phyloP scores from a whole-genome alignment of 2,797 vertebrate species.

The Okamejei kenojei region DNA sequence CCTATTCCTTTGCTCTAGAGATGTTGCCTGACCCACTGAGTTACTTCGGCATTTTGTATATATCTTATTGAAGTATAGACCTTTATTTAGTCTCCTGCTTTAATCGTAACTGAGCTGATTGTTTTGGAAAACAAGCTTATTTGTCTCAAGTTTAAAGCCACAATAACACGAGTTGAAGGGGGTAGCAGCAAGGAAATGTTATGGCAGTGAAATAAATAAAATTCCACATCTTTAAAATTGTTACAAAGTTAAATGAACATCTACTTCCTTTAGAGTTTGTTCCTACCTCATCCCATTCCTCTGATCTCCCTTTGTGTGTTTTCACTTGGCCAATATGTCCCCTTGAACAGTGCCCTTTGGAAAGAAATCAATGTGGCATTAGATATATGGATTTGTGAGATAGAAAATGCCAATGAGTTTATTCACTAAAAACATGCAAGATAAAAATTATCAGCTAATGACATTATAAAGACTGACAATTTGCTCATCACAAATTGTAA shows the following conservation, averaged over 20 bases:
- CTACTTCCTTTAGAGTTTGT: not conserved
- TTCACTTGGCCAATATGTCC: not conserved
- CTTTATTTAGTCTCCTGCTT: not conserved
- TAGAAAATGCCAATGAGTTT: not conserved
- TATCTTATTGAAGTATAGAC: too few relatives aligned
- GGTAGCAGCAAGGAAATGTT: not conserved
- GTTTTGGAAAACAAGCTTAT: not conserved
- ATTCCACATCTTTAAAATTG: not conserved
- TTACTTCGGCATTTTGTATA: too few relatives aligned
- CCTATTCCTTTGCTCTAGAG: too few relatives aligned
- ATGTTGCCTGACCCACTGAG: too few relatives aligned
- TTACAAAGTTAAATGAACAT: not conserved
- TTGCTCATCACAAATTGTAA: not conserved
- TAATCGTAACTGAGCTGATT: not conserved
- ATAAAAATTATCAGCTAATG: not conserved
- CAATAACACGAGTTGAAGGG: not conserved
- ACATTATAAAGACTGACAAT: not conserved
- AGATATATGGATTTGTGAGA: not conserved
- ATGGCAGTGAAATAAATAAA: not conserved
- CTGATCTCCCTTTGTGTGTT: not conserved
- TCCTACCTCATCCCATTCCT: slow-evolving; percentile 16
- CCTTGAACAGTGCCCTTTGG: slow-evolving; percentile 2
- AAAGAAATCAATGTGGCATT: not conserved
- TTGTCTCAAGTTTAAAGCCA: not conserved
- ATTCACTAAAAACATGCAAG: not conserved